These are phyloP conservation scores for Drosophila arawakana DNA, from an alignment of 1,140 invertebrate genomes.

Conservation along the genomic window DNA sequence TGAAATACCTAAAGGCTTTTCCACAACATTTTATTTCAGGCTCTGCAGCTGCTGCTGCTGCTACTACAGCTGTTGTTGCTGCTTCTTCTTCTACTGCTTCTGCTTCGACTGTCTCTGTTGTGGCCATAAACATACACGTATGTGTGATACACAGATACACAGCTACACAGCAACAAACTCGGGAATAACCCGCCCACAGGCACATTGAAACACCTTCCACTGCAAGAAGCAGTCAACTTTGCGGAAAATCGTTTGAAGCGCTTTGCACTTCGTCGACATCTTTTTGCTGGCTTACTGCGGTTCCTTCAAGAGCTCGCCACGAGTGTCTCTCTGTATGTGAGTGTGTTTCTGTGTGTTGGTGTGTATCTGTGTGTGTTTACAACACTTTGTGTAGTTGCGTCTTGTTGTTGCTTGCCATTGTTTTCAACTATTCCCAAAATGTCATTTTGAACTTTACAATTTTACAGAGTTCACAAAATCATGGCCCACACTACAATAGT, in stretches of 20 bases:
- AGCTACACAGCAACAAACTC: too few species aligned
- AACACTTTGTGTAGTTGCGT: conserved; percentile 20
- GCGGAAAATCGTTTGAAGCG: conserved; percentile 82
- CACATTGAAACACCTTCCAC: conserved; percentile 74
- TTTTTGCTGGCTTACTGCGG: conserved; percentile 58
- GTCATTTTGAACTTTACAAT: conserved; percentile 46
- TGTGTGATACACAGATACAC: conserved; percentile 20
- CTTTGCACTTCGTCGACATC: conserved; percentile 81
- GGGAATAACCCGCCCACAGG: conserved; percentile 33
- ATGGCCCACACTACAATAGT: not conserved
- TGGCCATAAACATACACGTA: conserved; percentile 67
- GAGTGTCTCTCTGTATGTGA: conserved; percentile 23
- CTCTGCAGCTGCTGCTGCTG: conserved; percentile 26
- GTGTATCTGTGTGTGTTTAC: conserved; percentile 17
- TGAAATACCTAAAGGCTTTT: conserved; percentile 80
- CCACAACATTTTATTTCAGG: conserved; percentile 73
- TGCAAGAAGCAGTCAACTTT: conserved; percentile 80
- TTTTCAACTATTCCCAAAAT: conserved; percentile 61
- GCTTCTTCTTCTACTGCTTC: too few species aligned
- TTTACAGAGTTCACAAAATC: conserved; percentile 19
- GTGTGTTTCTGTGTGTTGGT: not conserved
- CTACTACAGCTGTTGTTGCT: too few species aligned
- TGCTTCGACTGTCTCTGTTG: conserved; percentile 53
- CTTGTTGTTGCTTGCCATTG: conserved; percentile 54
- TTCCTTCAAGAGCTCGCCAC: conserved; percentile 49